A percentile compares a stretch with the other conserved stretches of the same genome.
phyloP scores from a whole-genome alignment of 2,888 invertebrate genomes.

The Drosophila percnosoma region DNA sequence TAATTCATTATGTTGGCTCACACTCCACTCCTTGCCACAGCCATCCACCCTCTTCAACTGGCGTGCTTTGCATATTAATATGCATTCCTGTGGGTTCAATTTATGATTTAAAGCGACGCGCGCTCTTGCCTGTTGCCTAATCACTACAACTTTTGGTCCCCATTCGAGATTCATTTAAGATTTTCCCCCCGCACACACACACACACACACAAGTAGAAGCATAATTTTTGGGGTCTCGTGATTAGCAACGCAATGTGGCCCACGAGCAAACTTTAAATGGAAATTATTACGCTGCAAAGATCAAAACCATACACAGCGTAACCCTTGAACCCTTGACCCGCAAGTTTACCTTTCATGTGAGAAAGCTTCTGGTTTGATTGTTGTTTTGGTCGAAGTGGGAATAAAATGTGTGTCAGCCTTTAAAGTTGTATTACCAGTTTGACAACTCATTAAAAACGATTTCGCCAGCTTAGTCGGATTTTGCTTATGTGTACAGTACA shows the following conservation, averaged over 20 bases:
- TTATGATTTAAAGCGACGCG: constrained; percentile 69
- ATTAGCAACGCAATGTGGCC: constrained; percentile 35
- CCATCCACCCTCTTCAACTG: constrained; percentile 5
- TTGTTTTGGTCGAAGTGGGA: constrained; percentile 2
- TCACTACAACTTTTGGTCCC: constrained; percentile 34
- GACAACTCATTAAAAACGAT: constrained; percentile 9
- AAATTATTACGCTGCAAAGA: constrained; percentile 64
- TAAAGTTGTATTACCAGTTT: constrained; percentile 15
- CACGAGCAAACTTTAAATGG: constrained; percentile 21
- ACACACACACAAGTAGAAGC: background rate
- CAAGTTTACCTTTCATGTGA: constrained; percentile 25
- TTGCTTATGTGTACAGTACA: background rate
- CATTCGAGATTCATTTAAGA: constrained; percentile 28
- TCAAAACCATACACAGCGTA: constrained; percentile 46
- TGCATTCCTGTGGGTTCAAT: constrained; percentile 73
- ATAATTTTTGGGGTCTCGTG: constrained; percentile 7
- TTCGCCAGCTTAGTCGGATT: constrained; percentile 1
- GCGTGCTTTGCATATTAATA: constrained; percentile 80
- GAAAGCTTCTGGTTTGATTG: background rate
- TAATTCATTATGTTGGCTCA: constrained; percentile 78
- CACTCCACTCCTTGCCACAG: constrained; percentile 8
- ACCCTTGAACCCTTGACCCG: constrained; percentile 26
- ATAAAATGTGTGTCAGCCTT: constrained; percentile 17
- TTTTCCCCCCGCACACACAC: background rate
- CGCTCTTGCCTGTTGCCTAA: constrained; percentile 51